Evolutionary conservation across 2,888 invertebrate genomes (phyloP).

Genomic region (Mamestra brassicae): DNA sequence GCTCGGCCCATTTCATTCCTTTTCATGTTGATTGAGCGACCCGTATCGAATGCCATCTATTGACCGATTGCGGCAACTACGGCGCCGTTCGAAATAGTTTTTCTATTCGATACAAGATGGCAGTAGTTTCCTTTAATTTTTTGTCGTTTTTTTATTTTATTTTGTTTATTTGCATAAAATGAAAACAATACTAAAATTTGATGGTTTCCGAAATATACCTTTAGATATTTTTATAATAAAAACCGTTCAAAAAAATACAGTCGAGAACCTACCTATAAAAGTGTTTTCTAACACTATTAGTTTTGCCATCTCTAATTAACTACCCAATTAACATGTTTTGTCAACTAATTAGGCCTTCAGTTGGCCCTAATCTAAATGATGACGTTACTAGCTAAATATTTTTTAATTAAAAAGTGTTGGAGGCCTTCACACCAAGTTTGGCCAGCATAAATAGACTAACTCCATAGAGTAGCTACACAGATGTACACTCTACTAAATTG

Average conservation of each 20-base stretch:
- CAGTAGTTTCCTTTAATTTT: background rate
- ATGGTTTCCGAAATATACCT: background rate
- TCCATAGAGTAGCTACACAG: background rate
- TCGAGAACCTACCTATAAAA: too few species aligned
- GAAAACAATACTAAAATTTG: background rate
- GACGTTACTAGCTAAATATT: background rate
- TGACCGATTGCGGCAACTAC: background rate
- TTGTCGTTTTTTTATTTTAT: background rate
- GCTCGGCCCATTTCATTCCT: conserved; percentile 3
- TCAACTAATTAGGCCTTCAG: background rate
- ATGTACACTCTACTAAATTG: conserved; percentile 15
- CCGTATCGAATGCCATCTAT: conserved; percentile 43
- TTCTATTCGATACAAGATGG: conserved; percentile 49
- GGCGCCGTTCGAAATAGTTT: conserved; percentile 50
- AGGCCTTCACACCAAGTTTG: conserved; percentile 14
- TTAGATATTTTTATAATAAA: too few species aligned
- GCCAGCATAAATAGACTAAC: background rate
- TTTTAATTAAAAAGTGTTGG: conserved; percentile 2
- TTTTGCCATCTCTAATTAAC: background rate
- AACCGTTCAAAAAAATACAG: too few species aligned
- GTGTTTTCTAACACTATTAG: background rate
- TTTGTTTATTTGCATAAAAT: background rate
- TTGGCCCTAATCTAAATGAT: background rate
- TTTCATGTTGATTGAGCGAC: background rate
- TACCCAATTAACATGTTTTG: background rate